Evolutionary conservation across 2,797 vertebrate species (phyloP), one percentile per base, ranked within the genome.

Genomic region (Labroides dimidiatus): DNA sequence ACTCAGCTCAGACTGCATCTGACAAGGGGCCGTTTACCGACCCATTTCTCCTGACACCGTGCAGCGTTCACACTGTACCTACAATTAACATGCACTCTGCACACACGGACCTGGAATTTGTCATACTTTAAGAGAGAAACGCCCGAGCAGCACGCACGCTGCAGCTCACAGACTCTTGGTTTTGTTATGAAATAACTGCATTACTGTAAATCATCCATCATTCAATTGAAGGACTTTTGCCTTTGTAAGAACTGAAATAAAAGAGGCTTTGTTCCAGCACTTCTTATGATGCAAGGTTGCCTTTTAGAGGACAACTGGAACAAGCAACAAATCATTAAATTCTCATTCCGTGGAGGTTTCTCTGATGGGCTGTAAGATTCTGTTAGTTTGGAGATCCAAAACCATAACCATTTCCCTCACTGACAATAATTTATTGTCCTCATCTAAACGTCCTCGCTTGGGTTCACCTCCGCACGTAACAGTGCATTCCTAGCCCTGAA

Each of bases 1-100:
- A 70, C 56, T 10, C 51, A 65, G 67, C 55, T 58, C 15, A 27
- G 48, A 14, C 52, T 48, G 75, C 50, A 65, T 48, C 47, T 21
- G 68, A 37, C 27, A 19, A 23, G 42, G 27, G 21, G 24, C 1
- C n/a, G 47, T n/a, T 20, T 36, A 52, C 50, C 48, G 23, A 15
- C 48, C 15, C 48, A 48, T 48, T 15, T 49, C 21, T 8, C 14
- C 47, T 24, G 47, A 49, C 47, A 49, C 12, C 14, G 21, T 24
- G 14, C 41, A 23, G 23, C 17, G 10, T 11, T 36, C 9, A 37
- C 14, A n/a, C 6, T 7, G 20, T 39, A 7, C 23, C 15, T 17
- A 6, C 16, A 2, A 43, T 20, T 21, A 4, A 15, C 56, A 1
- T 6, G 64, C 16, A 2, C 53, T 36, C 53, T 16, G 30, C 24